Base-by-base conservation (phyloP, 2,797 vertebrate genomes). In the Pelobates cultripes region DNA sequence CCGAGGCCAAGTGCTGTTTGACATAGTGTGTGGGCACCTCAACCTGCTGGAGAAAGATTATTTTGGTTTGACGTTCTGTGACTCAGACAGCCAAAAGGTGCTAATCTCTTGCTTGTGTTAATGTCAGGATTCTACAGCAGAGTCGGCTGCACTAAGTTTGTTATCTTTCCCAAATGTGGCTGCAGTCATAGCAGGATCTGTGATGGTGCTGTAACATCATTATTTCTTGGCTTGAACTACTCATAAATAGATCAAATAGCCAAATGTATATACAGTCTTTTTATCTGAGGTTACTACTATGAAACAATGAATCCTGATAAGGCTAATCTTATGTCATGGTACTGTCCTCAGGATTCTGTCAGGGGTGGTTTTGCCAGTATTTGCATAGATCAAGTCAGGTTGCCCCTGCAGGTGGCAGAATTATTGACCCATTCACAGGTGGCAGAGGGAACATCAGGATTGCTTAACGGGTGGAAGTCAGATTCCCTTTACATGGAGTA, bases 1-100 rank as follows among this genome's bases (percentile, higher is more conserved):
- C 82, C 95, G 95, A 87, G 98, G 97, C 86, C 97, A 99, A 90
- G 90, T 93, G 44, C 94, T 99, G 72, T 94, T 98, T 76, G 96
- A 98, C 87, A 86, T 96, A 91, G 96, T 99, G 83, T 99, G 97
- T 0, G 97, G 96, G 86, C 97, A 99, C 87, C 96, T 99, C 84
- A 99, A 99, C 90, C 91, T 99, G 73, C 91, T 99, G 90, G 98
- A 99, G 91, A 99, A 98, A 88, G 98, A 99, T 90, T 99, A 99
- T 92, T 99, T 95, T 0, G 97, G 97, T 77, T 90, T 99, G 88
- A 98, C 93, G 72, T 98, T 97, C 93, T 96, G 95, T 0, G 98
- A 99, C 82, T 91, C 96, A 0, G 97, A 99, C 90, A 98, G 94
- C 87, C 97, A 98, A 89, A 99, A 99, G 97, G 98, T 99, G 87